Evolutionary conservation across 2,797 vertebrate genomes (phyloP).

Genomic region (Danio tinwini): DNA sequence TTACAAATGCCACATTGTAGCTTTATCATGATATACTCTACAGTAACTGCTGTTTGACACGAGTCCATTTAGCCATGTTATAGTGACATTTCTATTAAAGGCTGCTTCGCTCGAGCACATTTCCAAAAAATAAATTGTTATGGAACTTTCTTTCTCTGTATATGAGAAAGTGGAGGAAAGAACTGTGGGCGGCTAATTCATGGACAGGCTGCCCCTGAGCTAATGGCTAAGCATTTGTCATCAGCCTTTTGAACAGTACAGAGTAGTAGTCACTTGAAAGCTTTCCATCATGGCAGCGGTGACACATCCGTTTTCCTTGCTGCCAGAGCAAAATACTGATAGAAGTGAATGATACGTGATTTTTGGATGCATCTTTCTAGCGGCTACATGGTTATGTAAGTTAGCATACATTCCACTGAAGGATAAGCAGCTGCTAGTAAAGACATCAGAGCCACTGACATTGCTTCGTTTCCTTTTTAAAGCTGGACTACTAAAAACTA

Average conservation of each 20-base stretch:
- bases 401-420: background rate
- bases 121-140: background rate
- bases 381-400: background rate
- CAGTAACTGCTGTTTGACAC: background rate
- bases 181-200: background rate
- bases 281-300: conserved; percentile 25
- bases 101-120: background rate
- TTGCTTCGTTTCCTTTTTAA: background rate
- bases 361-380: conserved; percentile 25
- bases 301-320: conserved; percentile 25
- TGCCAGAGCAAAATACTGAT: conserved; percentile 3
- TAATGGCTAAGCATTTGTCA: conserved; percentile 33
- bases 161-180: background rate
- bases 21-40: background rate
- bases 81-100: conserved; percentile 12
- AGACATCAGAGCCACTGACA: background rate
- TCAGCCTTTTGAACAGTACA: conserved; percentile 36
- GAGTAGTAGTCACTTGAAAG: conserved; percentile 40
- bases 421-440: background rate
- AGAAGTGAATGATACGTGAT: conserved; percentile 16
- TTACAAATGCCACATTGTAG: background rate
- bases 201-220: conserved; percentile 1
- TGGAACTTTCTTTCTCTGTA: background rate
- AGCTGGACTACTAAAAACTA: conserved; percentile 2
- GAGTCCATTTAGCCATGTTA: background rate